phyloP scores from a whole-genome alignment of 2,113 vertebrate species.

The Phrynocephalus versicolor region DNA sequence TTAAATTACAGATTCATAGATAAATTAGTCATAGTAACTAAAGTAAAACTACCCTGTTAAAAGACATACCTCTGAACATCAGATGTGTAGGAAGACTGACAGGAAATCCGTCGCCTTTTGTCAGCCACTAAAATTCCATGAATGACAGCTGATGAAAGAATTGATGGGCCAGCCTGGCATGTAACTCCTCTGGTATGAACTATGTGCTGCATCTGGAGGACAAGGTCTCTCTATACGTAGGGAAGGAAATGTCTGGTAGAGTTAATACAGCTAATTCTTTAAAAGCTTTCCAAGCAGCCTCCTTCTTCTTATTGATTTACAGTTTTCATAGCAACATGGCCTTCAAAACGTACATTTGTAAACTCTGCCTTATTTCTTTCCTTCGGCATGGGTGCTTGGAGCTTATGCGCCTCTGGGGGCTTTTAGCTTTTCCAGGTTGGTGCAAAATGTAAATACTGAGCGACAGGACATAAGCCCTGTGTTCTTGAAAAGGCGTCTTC shows the following conservation, averaged over 20 bases:
- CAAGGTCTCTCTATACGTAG: not conserved
- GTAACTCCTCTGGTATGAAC: not conserved
- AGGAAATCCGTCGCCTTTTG: not conserved
- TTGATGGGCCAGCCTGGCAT: not conserved
- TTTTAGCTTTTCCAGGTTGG: not conserved
- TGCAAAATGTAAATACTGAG: constrained; percentile 24
- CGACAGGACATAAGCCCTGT: constrained; percentile 1
- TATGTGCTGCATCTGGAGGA: not conserved
- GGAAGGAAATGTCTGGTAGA: not conserved
- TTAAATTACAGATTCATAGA: too few relatives aligned
- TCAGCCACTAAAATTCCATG: too few relatives aligned
- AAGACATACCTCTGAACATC: too few relatives aligned
- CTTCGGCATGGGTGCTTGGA: not conserved
- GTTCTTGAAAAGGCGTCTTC: not conserved
- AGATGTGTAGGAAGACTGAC: not conserved
- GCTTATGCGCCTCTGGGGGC: not conserved
- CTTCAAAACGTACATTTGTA: too few relatives aligned
- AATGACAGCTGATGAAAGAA: not conserved
- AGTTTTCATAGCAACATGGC: not conserved
- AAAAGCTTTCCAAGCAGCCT: not conserved
- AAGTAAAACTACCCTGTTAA: not conserved
- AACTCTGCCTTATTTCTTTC: not conserved
- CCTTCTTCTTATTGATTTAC: not conserved
- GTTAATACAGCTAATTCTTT: not conserved
- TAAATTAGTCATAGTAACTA: not conserved